Evolutionary conservation across 2,797 vertebrate genomes (phyloP).

Genomic region (Rhabdomys pumilio): DNA sequence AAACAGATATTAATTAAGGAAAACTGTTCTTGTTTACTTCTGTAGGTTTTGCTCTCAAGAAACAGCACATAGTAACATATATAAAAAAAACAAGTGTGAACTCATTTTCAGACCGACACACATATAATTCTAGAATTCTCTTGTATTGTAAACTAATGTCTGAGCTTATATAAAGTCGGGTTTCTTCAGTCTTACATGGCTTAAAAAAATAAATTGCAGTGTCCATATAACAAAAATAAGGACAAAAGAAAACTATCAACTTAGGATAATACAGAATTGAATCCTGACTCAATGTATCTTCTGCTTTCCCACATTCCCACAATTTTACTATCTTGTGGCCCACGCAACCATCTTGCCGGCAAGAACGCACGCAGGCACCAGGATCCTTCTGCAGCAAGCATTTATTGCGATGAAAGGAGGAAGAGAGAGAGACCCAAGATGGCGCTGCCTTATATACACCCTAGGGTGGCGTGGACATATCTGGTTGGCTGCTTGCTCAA

Average conservation of each 20-base stretch:
- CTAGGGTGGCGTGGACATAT: too few relatives aligned
- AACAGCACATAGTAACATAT: not conserved
- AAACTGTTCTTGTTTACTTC: not conserved
- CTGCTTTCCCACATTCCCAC: not conserved
- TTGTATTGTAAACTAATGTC: not conserved
- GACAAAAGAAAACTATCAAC: not conserved
- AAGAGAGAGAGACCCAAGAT: too few relatives aligned
- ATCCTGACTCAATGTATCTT: not conserved
- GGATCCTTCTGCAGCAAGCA: too few relatives aligned
- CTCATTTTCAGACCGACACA: not conserved
- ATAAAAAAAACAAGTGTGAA: not conserved
- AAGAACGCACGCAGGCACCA: too few relatives aligned
- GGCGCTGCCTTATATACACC: too few relatives aligned
- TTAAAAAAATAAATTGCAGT: not conserved
- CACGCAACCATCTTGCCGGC: too few relatives aligned
- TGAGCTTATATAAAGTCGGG: not conserved
- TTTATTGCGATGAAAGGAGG: too few relatives aligned
- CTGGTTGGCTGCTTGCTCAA: too few relatives aligned
- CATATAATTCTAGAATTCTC: conserved; percentile 3
- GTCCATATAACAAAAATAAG: not conserved
- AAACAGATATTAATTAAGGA: conserved; percentile 48
- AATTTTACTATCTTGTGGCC: not conserved
- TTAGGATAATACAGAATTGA: not conserved
- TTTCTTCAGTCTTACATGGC: not conserved
- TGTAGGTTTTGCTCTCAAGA: conserved; percentile 17